Base-by-base conservation (phyloP, 2,113 vertebrate species). In the Prunella himalayana region DNA sequence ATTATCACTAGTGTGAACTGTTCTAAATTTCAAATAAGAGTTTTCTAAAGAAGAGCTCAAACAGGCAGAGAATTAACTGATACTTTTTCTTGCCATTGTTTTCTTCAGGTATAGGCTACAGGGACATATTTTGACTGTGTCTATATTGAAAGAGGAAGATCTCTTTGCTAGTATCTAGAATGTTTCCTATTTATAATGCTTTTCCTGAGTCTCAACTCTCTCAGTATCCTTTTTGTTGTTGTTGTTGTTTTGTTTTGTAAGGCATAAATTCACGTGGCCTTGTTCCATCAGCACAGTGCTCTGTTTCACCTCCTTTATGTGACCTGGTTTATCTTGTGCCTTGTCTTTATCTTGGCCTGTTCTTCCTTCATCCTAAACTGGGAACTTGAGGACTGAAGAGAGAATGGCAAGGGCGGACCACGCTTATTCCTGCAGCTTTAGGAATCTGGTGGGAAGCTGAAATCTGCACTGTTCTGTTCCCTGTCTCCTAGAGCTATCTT, bases 331-430 rank as follows among this genome's bases (percentile, higher is more conserved):
- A 25, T 50, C 16, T 61, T 59, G n/a, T 2, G 6, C 19, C 33
- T 65, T 44, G 49, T 79, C 60, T 79, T 53, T 44, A 54, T 44
- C 49, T 66, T 66, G 35, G 18, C 9, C 50, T 78, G 10, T 65
- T 41, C 41, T 78, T 28, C 12, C 47, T 79, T 75, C 57, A n/a
- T 79, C 47, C 86, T 37, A 12, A 57, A 49, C 47, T 79, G 39
- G 31, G 45, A 59, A 28, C 31, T 39, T 47, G 27, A 13, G 33
- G 7, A 30, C 24, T 16, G n/a, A 82, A 35, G 42, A 35, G 30
- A 33, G 42, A 79, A 21, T 1, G 2, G 19, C 44, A 71, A 83
- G 71, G 47, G 24, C 1, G 0, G 35, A 44, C 42, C 35, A 30
- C 1, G 3, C 14, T n/a, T 39, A 16, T 4, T 69, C 27, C 56